These are phyloP conservation scores for Microctonus aethiopoides DNA, from an alignment of 2,888 invertebrate species.

Conservation along the genomic window DNA sequence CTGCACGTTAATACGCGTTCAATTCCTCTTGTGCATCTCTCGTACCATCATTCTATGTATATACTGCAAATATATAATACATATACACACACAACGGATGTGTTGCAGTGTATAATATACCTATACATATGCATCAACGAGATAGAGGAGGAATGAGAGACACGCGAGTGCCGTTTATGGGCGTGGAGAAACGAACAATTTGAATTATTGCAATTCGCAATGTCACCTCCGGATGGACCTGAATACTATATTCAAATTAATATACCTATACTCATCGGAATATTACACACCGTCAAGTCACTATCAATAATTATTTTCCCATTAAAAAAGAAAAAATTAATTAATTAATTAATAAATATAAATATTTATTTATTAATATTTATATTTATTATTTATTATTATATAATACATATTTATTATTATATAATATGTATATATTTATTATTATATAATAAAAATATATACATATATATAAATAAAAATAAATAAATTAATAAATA, in stretches of 20 bases:
- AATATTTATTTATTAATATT: too few species aligned
- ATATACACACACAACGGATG: background rate
- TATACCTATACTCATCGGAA: background rate
- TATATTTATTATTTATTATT: too few species aligned
- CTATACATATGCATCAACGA: background rate
- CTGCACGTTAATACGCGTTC: conserved; percentile 57
- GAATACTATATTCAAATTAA: background rate
- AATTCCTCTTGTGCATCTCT: conserved; percentile 20
- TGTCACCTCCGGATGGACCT: conserved; percentile 2
- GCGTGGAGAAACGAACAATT: conserved; percentile 8
- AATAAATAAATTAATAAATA: too few species aligned
- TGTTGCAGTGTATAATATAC: background rate
- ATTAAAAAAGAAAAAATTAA: background rate
- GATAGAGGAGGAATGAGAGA: conserved; percentile 1
- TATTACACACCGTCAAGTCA: conserved; percentile 1
- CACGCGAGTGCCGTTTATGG: conserved; percentile 19
- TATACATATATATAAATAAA: too few species aligned
- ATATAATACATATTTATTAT: too few species aligned
- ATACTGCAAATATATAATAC: background rate
- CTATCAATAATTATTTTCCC: background rate
- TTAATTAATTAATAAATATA: too few species aligned
- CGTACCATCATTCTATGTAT: background rate
- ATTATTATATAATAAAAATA: too few species aligned
- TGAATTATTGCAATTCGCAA: conserved; percentile 17
- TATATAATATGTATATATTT: too few species aligned